These are phyloP conservation scores for Ahaetulla prasina DNA, from an alignment of 2,113 vertebrate species.

Conservation along the genomic window DNA sequence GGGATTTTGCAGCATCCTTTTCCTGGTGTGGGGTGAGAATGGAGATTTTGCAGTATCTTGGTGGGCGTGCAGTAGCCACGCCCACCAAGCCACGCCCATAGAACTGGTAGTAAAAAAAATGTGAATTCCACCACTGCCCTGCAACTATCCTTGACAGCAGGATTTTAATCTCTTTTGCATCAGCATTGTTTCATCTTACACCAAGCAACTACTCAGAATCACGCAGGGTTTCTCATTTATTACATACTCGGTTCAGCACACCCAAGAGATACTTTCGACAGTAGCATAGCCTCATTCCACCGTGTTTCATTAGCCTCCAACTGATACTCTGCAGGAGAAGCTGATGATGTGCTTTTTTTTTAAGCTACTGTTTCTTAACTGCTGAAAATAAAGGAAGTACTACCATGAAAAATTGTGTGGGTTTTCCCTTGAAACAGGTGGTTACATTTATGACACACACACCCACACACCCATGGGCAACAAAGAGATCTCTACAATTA, in stretches of 20 bases:
- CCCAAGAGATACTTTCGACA: background rate
- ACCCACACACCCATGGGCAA: background rate
- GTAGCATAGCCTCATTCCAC: background rate
- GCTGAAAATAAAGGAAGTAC: background rate
- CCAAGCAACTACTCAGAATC: background rate
- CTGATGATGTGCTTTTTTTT: background rate
- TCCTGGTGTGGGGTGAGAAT: too few species aligned
- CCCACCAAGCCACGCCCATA: too few species aligned
- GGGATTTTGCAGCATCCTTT: too few species aligned
- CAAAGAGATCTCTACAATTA: background rate
- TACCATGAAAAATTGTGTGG: background rate
- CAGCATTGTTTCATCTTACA: background rate
- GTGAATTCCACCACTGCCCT: background rate
- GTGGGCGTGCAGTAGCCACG: too few species aligned
- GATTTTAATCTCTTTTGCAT: background rate
- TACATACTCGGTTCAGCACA: background rate
- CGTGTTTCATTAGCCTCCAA: background rate
- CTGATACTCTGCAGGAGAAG: background rate
- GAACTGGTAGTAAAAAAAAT: too few species aligned
- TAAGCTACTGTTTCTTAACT: background rate
- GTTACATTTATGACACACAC: background rate
- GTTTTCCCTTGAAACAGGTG: background rate
- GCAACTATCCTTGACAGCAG: background rate
- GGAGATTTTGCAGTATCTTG: too few species aligned
- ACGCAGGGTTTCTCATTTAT: background rate